These are phyloP conservation scores for Amphimedon queenslandica DNA, from an alignment of 37 sponge, comb jelly and placozoan species.

Conservation along the genomic window DNA sequence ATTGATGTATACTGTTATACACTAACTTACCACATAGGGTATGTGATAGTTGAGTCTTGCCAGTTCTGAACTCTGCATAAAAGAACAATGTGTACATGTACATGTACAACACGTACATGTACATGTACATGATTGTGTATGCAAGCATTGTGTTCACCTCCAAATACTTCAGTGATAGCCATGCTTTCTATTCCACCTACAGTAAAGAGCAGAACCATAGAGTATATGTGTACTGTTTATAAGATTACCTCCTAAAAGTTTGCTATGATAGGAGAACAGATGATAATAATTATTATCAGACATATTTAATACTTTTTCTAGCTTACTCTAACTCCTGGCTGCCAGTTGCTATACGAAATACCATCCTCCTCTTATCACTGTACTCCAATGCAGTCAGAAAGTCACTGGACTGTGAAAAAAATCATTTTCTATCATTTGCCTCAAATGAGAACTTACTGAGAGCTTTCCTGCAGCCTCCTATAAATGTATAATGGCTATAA, in stretches of 20 bases:
- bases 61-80: conserved; percentile 90
- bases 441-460: conserved; percentile 22
- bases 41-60: conserved; percentile 97
- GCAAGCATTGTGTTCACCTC: conserved; percentile 51
- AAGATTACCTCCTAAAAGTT: conserved; percentile 65
- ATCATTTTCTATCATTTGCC: background rate
- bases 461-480: conserved; percentile 69
- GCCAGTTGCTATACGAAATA: conserved; percentile 91
- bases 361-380: conserved; percentile 89
- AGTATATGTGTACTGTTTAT: background rate
- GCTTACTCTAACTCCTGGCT: conserved; percentile 92
- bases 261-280: conserved; percentile 28
- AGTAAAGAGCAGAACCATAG: too few species aligned
- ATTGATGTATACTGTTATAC: background rate
- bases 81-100: background rate
- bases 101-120: conserved; percentile 9
- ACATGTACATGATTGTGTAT: background rate
- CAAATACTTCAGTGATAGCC: conserved; percentile 99
- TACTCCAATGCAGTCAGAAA: conserved; percentile 98
- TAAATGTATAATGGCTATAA: too few species aligned
- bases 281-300: background rate
- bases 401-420: conserved; percentile 57
- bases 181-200: conserved; percentile 99
- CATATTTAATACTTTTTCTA: background rate
- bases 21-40: conserved; percentile 87